These are phyloP conservation scores for Selenia dentaria DNA, from an alignment of 2,888 invertebrate genomes.

Conservation along the genomic window DNA sequence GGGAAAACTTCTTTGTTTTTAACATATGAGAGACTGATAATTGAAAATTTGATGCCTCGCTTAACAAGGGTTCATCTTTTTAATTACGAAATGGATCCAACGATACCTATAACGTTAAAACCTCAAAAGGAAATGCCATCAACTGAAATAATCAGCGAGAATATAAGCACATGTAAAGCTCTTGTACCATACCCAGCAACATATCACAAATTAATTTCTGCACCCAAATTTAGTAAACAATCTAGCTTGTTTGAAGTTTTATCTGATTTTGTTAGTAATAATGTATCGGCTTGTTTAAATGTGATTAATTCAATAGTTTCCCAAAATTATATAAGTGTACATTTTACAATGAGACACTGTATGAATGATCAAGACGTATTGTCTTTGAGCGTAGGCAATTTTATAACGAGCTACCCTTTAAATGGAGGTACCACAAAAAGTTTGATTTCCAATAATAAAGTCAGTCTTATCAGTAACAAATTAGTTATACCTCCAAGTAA, in stretches of 20 bases:
- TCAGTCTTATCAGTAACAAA: background rate
- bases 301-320: constrained; percentile 5
- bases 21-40: constrained; percentile 7
- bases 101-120: background rate
- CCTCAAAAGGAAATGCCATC: background rate
- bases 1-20: background rate
- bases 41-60: constrained; percentile 25
- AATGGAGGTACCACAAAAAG: background rate
- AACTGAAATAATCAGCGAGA: background rate
- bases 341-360: constrained; percentile 12
- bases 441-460: background rate
- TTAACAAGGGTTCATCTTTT: constrained; percentile 19
- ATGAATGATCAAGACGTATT: constrained; percentile 11
- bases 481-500: background rate
- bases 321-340: constrained; percentile 15
- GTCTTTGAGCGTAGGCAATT: constrained; percentile 12
- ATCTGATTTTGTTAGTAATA: constrained; percentile 4
- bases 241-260: constrained; percentile 26
- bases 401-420: background rate
- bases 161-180: constrained; percentile 33
- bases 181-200: constrained; percentile 38
- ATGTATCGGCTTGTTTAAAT: background rate
- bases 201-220: constrained; percentile 19
- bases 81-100: constrained; percentile 2
- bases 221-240: constrained; percentile 22